Evolutionary conservation across 2,888 invertebrate genomes (phyloP), one percentile per base, ranked within the genome.

Genomic region (Hirtodrosophila trivittata): DNA sequence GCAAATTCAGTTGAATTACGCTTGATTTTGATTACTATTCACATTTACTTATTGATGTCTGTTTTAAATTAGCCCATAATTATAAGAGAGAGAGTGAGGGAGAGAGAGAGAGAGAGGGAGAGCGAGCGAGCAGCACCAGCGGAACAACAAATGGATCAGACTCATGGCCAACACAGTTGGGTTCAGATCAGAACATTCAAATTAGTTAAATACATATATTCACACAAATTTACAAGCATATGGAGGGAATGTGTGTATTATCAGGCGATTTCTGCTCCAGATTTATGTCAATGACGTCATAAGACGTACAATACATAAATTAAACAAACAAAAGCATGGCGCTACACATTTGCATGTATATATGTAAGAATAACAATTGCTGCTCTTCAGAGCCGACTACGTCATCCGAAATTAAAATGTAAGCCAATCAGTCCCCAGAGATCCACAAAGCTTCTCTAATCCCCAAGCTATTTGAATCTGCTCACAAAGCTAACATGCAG

Each of bases 281-380:
- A 13, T 37, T 52, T 38, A 14, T 9, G 13, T 9, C 35, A 39
- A 33, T 72, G 75, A 75, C 57, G 60, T 72, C 75, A 72, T 60
- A 8, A n/a, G 7, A 3, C 25, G 12, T 1, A 38, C 7, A 30
- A 41, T 26, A 14, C 52, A 8, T n/a, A 26, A 55, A 3, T 4
- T 21, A 42, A 28, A 42, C n/a, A 42, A 42, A 46, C 55, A 59
- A 45, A 55, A 33, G 8, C 37, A 51, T 2, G 18, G 28, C 12
- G 5, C 26, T 30, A 37, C 13, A 25, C 3, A 21, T 5, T 21
- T 21, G 5, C 18, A 21, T 21, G 5, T 21, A 21, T 21, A 21
- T 21, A 35, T 35, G 4, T 35, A 35, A 12, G 8, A 12, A 35
- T 13, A 35, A 7, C 6, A 1, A 37, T 58, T 47, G 14, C 10